A percentile compares a stretch with the other conserved stretches of the same genome.
phyloP scores from a whole-genome alignment of 2,888 invertebrate species.

The Leptinotarsa haldemani region DNA sequence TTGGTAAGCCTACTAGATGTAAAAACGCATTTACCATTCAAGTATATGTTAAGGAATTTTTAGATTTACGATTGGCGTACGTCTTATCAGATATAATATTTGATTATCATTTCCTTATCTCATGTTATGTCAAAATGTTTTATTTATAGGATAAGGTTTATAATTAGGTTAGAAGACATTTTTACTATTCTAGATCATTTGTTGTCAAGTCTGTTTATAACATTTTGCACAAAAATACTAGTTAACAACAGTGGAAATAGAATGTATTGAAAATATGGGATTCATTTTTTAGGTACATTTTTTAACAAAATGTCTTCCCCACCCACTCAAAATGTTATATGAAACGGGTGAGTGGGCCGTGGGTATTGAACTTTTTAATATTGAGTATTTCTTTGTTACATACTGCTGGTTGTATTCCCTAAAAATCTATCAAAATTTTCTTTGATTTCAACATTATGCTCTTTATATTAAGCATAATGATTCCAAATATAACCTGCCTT shows the following conservation, averaged over 20 bases:
- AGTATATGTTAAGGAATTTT: background rate
- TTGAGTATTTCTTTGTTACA: no score
- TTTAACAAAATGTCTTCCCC: constrained; percentile 8
- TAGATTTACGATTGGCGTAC: background rate
- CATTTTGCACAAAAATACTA: background rate
- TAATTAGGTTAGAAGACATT: constrained; percentile 64
- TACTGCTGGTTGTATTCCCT: no score
- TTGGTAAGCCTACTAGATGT: constrained; percentile 41
- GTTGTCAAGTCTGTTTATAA: constrained; percentile 1
- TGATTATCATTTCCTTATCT: constrained; percentile 32
- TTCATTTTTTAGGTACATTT: background rate
- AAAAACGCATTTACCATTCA: background rate
- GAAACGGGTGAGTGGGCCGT: background rate
- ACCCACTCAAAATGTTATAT: constrained; percentile 15
- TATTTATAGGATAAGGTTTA: constrained; percentile 52
- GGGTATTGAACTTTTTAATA: constrained; percentile 10
- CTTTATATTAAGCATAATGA: background rate
- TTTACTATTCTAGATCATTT: constrained; percentile 32
- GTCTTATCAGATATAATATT: constrained; percentile 21
- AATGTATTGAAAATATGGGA: background rate
- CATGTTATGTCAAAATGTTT: constrained; percentile 53
- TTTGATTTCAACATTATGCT: no score
- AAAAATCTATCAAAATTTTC: no score
- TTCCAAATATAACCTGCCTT: constrained; percentile 4
- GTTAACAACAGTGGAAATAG: no score